Base-by-base conservation (phyloP, 2,113 vertebrate species). In the Myxocyprinus asiaticus region DNA sequence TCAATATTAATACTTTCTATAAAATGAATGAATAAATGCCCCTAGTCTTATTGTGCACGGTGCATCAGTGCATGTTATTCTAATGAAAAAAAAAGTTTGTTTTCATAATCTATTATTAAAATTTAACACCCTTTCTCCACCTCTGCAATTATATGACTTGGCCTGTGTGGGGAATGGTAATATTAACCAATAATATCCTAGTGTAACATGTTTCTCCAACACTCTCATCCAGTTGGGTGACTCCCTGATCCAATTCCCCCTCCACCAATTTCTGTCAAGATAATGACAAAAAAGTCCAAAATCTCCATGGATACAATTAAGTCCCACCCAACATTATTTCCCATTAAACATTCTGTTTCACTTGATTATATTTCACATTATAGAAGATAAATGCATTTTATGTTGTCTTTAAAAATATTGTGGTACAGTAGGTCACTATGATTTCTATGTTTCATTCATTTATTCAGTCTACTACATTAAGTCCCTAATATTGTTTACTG, bases 1-100 rank as follows among this genome's bases (percentile, higher is more conserved):
- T 74, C 72, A 74, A 74, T 74, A 74, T 14, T 7, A 11, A 48
- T 42, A 50, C 72, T 74, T 74, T 74, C 61, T 50, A 50, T 33
- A 33, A 33, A 33, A 33, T 33, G 22, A 33, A 33, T 1, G 22
- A 74, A 74, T 63, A 74, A 74, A 74, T 63, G 44, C 58, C 44
- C 71, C 15, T 33, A 58, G 71, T 22, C 44, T 61, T 33, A 33
- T 33, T 74, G 56, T 48, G 71, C 44, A 62, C 7, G 45, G 63
- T 51, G 50, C 7, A 63, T 63, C 72, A 63, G 22, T 63, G 4
- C 17, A 42, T 62, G 7, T 12, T 14, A 33, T 73, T 61, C 4
- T 47, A 12, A 17, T 55, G n/a, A 47, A 15, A 12, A 47, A 33
- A 9, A 2, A 5, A n/a, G 55, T 33, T 7, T 58, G 61, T 62